A percentile compares a stretch with the other conserved stretches of the same genome.
phyloP scores from a whole-genome alignment of 2,113 vertebrate species.

The Menura novaehollandiae region DNA sequence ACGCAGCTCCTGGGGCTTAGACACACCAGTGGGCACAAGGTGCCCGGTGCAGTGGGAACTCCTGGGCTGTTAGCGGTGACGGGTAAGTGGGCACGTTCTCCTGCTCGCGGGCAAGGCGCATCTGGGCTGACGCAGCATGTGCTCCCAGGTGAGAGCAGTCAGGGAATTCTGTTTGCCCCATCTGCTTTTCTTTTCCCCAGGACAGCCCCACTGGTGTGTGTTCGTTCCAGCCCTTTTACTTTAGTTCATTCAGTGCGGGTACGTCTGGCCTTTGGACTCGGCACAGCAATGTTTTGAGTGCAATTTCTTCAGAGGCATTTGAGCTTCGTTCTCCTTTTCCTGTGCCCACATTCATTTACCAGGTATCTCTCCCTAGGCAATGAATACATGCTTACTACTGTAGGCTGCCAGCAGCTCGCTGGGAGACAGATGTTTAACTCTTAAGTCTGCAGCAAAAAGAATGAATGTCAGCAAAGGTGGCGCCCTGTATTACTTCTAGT shows the following conservation, averaged over 20 bases:
- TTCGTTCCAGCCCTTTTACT: not conserved
- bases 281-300: not conserved
- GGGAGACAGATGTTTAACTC: not conserved
- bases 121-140: not conserved
- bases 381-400: not conserved
- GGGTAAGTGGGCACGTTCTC: rapidly evolving
- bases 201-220: not conserved
- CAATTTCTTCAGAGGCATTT: not conserved
- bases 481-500: not conserved
- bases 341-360: not conserved
- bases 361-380: not conserved
- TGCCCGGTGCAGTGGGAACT: rapidly evolving
- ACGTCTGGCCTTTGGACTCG: not conserved
- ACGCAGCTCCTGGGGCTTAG: not conserved
- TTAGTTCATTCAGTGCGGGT: not conserved
- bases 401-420: not conserved
- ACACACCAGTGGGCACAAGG: not conserved
- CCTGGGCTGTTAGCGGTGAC: rapidly evolving
- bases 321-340: not conserved
- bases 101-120: not conserved
- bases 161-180: not conserved
- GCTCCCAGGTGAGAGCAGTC: not conserved
- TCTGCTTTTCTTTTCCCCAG: not conserved
- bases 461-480: not conserved
- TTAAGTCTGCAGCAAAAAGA: not conserved